Evolutionary conservation across 2,113 vertebrate genomes (phyloP), one percentile per base, ranked within the genome.

Genomic region (Canis aureus): DNA sequence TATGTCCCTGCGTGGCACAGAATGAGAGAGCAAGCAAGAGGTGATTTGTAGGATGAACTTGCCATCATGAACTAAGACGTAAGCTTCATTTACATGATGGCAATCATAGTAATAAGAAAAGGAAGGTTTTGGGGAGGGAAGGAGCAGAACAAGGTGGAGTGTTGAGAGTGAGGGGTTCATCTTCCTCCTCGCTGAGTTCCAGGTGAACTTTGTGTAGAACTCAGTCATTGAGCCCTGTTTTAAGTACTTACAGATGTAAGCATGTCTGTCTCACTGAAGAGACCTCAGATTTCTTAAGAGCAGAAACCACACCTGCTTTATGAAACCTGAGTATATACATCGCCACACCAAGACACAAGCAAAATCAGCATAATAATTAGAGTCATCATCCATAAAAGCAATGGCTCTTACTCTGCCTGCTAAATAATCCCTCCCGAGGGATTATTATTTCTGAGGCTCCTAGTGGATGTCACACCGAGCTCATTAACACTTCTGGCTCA

Each of bases 401-500:
- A 4, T 38, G 38, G 32, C 27, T 71, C 49, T 89, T 71, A 66
- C 49, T 80, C 10, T 60, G 5, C 4, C 2, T 20, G 23, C 27
- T 88, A 83, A 93, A 38, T 74, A 83, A 74, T 55, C 3, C 57
- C 51, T 69, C 13, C 17, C 55, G 4, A 35, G 43, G 43, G 43
- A 43, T 43, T 43, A 43, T 6, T 43, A n/a, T 49, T 89, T 83
- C 43, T 84, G 53, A 90, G n/a, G 84, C 29, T 59, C 15, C 29
- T 74, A 35, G 17, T 67, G 17, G 32, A 51, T 79, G 5, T 35
- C 60, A 20, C 11, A 43, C 16, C 15, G 35, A 59, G 55, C 27
- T 94, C 35, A 49, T 76, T 73, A 78, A 66, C 60, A 83, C 13
- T 71, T 66, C 53, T 66, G 38, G 35, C 38, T 90, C 79, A 74